Evolutionary conservation across 2,888 invertebrate species (phyloP).

Genomic region (Steinernema hermaphroditum): DNA sequence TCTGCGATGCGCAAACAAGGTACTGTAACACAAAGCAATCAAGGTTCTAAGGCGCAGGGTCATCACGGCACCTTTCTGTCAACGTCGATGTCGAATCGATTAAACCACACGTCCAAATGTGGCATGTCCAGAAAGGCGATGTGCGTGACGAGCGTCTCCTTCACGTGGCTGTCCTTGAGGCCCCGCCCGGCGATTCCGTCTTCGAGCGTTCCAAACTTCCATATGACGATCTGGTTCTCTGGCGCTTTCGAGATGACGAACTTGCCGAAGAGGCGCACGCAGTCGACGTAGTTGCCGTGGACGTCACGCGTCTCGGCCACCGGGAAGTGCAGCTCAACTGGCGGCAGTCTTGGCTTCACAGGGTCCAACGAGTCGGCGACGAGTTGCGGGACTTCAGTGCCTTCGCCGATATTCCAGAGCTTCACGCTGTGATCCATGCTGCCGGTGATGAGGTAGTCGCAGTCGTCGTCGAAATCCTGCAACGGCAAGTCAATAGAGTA

Average conservation of each 20-base stretch:
- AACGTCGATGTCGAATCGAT: slow-evolving; percentile 56
- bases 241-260: slow-evolving; percentile 79
- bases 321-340: slow-evolving; percentile 40
- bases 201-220: slow-evolving; percentile 51
- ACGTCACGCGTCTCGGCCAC: slow-evolving; percentile 86
- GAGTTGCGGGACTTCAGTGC: slow-evolving; percentile 33
- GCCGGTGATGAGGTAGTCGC: slow-evolving; percentile 87
- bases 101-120: slow-evolving; percentile 54
- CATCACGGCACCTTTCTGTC: slow-evolving; percentile 34
- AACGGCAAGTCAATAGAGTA: slow-evolving; percentile 4
- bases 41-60: too few relatives aligned
- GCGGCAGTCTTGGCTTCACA: background rate
- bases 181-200: slow-evolving; percentile 43
- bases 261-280: slow-evolving; percentile 92
- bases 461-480: slow-evolving; percentile 68
- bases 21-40: slow-evolving; percentile 38
- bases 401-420: slow-evolving; percentile 47
- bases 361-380: slow-evolving; percentile 31
- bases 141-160: slow-evolving; percentile 34
- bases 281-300: slow-evolving; percentile 97
- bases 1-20: slow-evolving; percentile 42
- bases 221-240: slow-evolving; percentile 45
- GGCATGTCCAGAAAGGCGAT: slow-evolving; percentile 27
- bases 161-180: slow-evolving; percentile 35
- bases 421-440: slow-evolving; percentile 98